These are phyloP conservation scores for Nematopogon swammerdamellus DNA, from an alignment of 2,888 invertebrate species.

Conservation along the genomic window DNA sequence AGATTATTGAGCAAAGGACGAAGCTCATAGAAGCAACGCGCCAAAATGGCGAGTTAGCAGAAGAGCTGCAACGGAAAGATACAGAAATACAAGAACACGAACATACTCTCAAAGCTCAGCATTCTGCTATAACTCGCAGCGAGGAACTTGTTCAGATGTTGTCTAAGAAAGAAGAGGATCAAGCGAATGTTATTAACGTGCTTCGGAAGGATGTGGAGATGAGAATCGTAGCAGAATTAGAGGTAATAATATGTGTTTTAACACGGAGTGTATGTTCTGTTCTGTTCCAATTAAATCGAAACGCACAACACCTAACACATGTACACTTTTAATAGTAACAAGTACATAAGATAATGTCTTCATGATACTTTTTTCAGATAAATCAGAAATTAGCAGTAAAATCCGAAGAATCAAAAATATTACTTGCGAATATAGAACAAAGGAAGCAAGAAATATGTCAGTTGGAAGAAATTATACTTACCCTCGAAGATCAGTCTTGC, in stretches of 20 bases:
- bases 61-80: constrained; percentile 27
- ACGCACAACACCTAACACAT: too few relatives aligned
- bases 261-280: too few relatives aligned
- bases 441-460: constrained; percentile 21
- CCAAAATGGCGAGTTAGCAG: constrained; percentile 25
- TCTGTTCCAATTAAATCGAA: too few relatives aligned
- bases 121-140: constrained; percentile 23
- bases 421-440: constrained; percentile 23
- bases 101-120: constrained; percentile 21
- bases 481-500: constrained; percentile 32
- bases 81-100: constrained; percentile 21
- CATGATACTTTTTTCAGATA: constrained; percentile 18
- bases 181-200: constrained; percentile 31
- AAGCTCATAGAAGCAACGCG: constrained; percentile 24
- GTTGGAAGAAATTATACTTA: constrained; percentile 37
- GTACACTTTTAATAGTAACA: too few relatives aligned
- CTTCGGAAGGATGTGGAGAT: constrained; percentile 31
- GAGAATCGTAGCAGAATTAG: constrained; percentile 25
- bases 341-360: too few relatives aligned
- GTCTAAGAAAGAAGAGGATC: constrained; percentile 34
- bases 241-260: too few relatives aligned
- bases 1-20: constrained; percentile 27
- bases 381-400: constrained; percentile 29
- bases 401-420: constrained; percentile 30
- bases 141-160: constrained; percentile 27